A percentile compares a stretch with the other conserved stretches of the same genome.
phyloP scores from a whole-genome alignment of 2,888 invertebrate genomes.

The Athetis lepigone region DNA sequence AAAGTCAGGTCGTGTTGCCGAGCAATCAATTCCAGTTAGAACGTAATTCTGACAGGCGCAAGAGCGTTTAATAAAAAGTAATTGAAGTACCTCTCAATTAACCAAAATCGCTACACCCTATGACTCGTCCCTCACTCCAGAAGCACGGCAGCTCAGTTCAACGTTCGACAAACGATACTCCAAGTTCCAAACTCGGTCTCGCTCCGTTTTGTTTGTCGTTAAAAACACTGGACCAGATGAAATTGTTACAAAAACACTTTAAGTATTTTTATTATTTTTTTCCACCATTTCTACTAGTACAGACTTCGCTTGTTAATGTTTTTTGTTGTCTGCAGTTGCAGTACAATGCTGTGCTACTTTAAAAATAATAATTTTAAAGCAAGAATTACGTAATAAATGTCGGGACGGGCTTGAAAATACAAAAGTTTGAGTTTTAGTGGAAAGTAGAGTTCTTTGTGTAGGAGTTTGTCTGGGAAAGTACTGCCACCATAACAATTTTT shows the following conservation, averaged over 20 bases:
- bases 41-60: too few species aligned
- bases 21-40: background rate
- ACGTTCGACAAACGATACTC: constrained; percentile 70
- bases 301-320: constrained; percentile 17
- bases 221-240: constrained; percentile 62
- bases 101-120: constrained; percentile 23
- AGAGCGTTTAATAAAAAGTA: too few species aligned
- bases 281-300: constrained; percentile 11
- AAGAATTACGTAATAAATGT: background rate
- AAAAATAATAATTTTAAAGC: background rate
- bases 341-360: background rate
- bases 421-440: too few species aligned
- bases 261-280: constrained; percentile 42
- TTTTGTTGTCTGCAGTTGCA: background rate
- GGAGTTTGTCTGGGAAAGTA: too few species aligned
- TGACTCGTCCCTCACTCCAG: constrained; percentile 10
- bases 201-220: constrained; percentile 65
- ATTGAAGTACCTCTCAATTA: background rate
- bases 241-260: constrained; percentile 54
- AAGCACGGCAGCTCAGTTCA: constrained; percentile 58
- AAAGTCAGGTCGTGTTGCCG: too few species aligned
- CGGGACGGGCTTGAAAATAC: too few species aligned
- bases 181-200: constrained; percentile 66
- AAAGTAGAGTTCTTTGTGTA: too few species aligned
- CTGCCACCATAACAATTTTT: too few species aligned